Conservation (phyloP, 2,797 vertebrate species). For the Sebastiscus tertius region DNA sequence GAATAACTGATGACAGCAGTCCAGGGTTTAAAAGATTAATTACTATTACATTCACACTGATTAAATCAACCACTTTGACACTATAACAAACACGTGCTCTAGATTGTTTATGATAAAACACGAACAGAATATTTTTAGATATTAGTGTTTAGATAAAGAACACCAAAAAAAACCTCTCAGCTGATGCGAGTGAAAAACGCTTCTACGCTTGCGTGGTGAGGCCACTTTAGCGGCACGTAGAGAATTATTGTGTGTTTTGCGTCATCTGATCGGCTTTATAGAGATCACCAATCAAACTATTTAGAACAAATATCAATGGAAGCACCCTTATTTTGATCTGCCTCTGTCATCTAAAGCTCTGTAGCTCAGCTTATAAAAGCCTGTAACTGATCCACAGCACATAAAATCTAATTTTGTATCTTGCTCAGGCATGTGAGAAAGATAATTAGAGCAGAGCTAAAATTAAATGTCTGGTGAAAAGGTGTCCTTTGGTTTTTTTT, state of each 20-base stretch:
- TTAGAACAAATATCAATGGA: too few species aligned
- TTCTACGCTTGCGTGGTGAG: too few species aligned
- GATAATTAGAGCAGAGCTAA: not conserved
- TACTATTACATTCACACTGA: not conserved
- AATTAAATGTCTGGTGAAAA: not conserved
- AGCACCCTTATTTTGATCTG: slow-evolving; percentile 9
- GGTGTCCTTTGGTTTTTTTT: not conserved
- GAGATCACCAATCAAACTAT: too few species aligned
- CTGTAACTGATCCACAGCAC: slow-evolving; percentile 14
- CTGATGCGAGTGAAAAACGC: too few species aligned
- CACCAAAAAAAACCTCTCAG: too few species aligned
- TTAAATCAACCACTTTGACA: not conserved
- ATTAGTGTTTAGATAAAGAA: not conserved
- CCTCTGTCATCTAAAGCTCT: slow-evolving; percentile 5
- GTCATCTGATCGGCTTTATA: too few species aligned
- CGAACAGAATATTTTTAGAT: not conserved
- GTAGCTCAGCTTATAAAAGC: not conserved
- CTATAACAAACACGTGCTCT: slow-evolving; percentile 5
- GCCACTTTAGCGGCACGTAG: too few species aligned
- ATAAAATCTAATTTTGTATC: not conserved
- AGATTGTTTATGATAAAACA: not conserved
- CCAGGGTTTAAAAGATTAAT: not conserved
- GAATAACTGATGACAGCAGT: not conserved
- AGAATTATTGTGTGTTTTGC: too few species aligned
- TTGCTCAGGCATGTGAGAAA: not conserved